Evolutionary conservation across 2,888 invertebrate species (phyloP).

Genomic region (Caenorhabditis doughertyi): DNA sequence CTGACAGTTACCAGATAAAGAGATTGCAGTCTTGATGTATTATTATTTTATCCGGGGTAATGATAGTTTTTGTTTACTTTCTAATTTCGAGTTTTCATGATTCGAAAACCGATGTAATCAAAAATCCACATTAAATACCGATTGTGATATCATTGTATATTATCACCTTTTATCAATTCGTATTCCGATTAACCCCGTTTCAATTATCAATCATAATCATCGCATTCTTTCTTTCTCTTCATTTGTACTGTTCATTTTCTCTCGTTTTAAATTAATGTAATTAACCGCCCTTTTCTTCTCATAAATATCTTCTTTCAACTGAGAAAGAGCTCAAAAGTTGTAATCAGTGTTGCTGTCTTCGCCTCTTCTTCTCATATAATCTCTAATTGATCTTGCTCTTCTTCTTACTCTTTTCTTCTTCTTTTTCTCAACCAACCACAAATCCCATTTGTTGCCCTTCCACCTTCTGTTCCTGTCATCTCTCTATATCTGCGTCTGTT

Average conservation of each 20-base stretch:
- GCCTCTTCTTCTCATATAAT: slow-evolving; percentile 31
- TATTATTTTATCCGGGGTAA: too few species aligned
- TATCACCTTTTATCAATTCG: slow-evolving; percentile 33
- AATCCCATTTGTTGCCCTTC: slow-evolving; percentile 61
- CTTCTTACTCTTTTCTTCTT: slow-evolving; percentile 4
- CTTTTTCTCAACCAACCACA: slow-evolving; percentile 16
- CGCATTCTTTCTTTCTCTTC: slow-evolving; percentile 7
- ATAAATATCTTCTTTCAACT: slow-evolving; percentile 31
- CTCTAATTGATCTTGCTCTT: slow-evolving; percentile 20
- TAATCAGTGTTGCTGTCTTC: slow-evolving; percentile 43
- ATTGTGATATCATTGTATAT: slow-evolving; percentile 8
- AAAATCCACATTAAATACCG: background rate
- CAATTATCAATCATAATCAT: slow-evolving; percentile 28
- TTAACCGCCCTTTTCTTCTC: slow-evolving; percentile 40
- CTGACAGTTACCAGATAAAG: background rate
- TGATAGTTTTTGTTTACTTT: background rate
- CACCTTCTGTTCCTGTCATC: slow-evolving; percentile 33
- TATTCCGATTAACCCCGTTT: slow-evolving; percentile 46
- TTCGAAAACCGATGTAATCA: background rate
- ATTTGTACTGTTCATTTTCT: background rate
- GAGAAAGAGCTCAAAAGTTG: slow-evolving; percentile 22
- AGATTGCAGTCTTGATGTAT: too few species aligned
- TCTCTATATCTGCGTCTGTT: slow-evolving; percentile 36
- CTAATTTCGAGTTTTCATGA: background rate
- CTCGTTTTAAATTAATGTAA: background rate